Percentiles rank a stretch among this genome's conserved stretches.
Conservation (phyloP, 1,140 invertebrate species). For the Saccostrea echinata region DNA sequence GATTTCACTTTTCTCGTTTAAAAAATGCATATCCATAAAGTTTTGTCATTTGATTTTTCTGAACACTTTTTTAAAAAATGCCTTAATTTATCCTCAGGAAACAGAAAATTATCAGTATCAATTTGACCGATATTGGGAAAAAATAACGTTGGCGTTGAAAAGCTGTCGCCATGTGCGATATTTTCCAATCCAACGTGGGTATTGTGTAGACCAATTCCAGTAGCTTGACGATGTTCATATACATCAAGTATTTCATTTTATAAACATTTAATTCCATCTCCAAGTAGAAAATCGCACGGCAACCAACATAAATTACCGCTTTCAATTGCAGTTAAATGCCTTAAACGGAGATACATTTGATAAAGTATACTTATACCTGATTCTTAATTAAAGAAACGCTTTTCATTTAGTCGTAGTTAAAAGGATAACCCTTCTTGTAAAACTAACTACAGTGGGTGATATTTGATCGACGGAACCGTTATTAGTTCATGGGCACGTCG, state of each 20-base stretch:
- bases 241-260: not conserved
- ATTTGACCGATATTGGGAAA: too few species aligned
- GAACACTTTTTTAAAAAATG: too few species aligned
- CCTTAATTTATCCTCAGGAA: too few species aligned
- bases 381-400: conserved; percentile 1
- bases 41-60: too few species aligned
- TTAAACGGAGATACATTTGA: conserved; percentile 10
- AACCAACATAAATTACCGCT: conserved; percentile 14
- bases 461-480: not conserved
- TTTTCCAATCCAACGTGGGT: not conserved
- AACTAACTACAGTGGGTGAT: not conserved
- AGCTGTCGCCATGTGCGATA: not conserved
- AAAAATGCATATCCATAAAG: too few species aligned
- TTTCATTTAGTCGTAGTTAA: conserved; percentile 6
- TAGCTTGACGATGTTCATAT: not conserved
- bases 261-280: not conserved
- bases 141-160: not conserved
- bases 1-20: too few species aligned
- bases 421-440: not conserved
- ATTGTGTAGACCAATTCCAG: not conserved
- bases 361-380: not conserved
- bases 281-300: not conserved
- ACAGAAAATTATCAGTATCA: too few species aligned
- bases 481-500: not conserved
- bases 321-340: conserved; percentile 26